phyloP scores from a whole-genome alignment of 1,140 invertebrate genomes.

The Eumeta japonica region DNA sequence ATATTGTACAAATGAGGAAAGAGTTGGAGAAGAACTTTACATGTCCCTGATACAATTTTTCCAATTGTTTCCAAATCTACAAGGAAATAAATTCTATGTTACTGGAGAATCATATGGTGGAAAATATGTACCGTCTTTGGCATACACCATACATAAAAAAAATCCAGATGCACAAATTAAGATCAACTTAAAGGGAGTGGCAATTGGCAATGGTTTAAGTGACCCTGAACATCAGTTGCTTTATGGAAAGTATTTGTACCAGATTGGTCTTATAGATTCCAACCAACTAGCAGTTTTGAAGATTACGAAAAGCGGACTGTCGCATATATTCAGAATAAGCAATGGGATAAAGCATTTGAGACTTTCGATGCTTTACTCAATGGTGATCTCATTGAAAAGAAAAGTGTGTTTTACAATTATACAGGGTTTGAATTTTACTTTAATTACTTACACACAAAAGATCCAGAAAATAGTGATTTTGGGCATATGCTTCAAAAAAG shows the following conservation, averaged over 20 bases:
- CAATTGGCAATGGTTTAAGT: slow-evolving; percentile 82
- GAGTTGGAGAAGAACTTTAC: slow-evolving; percentile 68
- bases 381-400: slow-evolving; percentile 63
- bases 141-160: slow-evolving; percentile 71
- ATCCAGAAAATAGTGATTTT: slow-evolving; percentile 47
- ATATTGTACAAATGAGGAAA: slow-evolving; percentile 64
- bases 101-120: slow-evolving; percentile 88
- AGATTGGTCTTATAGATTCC: slow-evolving; percentile 74
- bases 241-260: slow-evolving; percentile 81
- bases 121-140: slow-evolving; percentile 79
- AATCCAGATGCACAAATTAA: slow-evolving; percentile 55
- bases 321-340: slow-evolving; percentile 60
- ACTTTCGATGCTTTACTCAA: slow-evolving; percentile 73
- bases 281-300: slow-evolving; percentile 64
- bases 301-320: slow-evolving; percentile 59
- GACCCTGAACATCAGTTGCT: slow-evolving; percentile 78
- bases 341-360: slow-evolving; percentile 67
- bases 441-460: slow-evolving; percentile 70
- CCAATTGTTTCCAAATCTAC: slow-evolving; percentile 67
- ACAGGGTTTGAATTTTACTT: slow-evolving; percentile 79
- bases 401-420: slow-evolving; percentile 73
- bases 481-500: slow-evolving; percentile 61
- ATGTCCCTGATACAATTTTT: slow-evolving; percentile 71
- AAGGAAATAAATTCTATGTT: slow-evolving; percentile 70
- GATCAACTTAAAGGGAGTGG: slow-evolving; percentile 71